Evolutionary conservation across 1,140 invertebrate species (phyloP).

Genomic region (Drosophila chauvacae): DNA sequence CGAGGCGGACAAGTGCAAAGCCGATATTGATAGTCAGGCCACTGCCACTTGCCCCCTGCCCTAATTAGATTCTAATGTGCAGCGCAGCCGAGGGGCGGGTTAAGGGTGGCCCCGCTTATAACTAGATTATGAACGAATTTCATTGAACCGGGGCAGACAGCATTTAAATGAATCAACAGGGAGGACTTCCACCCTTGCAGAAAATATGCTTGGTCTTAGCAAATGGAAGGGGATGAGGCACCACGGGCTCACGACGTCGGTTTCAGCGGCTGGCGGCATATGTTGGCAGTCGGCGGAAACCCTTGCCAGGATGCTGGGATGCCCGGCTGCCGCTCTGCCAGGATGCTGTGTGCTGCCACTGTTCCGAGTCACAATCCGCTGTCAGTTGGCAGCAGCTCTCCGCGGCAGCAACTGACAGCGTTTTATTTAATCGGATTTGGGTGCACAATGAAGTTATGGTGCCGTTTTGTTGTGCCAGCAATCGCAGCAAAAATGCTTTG

Average conservation of each 20-base stretch:
- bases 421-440: slow-evolving; percentile 81
- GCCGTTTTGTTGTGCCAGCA: slow-evolving; percentile 73
- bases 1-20: slow-evolving; percentile 67
- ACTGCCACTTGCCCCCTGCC: slow-evolving; percentile 39
- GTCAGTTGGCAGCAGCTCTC: slow-evolving; percentile 54
- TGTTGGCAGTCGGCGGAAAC: slow-evolving; percentile 76
- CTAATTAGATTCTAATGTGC: slow-evolving; percentile 82
- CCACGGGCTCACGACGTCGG: slow-evolving; percentile 56
- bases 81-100: slow-evolving; percentile 35
- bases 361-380: slow-evolving; percentile 17
- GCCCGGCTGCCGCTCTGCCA: slow-evolving; percentile 57
- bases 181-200: slow-evolving; percentile 52
- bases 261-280: slow-evolving; percentile 75
- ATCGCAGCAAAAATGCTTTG: slow-evolving; percentile 71
- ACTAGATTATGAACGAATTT: slow-evolving; percentile 83
- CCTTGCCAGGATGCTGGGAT: slow-evolving; percentile 61
- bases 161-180: slow-evolving; percentile 56
- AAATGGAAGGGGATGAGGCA: background rate
- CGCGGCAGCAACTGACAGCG: slow-evolving; percentile 58
- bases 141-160: slow-evolving; percentile 44
- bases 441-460: slow-evolving; percentile 73
- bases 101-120: slow-evolving; percentile 51
- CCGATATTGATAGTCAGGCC: slow-evolving; percentile 65
- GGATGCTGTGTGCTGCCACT: slow-evolving; percentile 74
- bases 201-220: slow-evolving; percentile 54